Percentiles rank a stretch among this genome's conserved stretches.
These are phyloP conservation scores for Cantharis lateralis DNA, from an alignment of 2,888 invertebrate species.

Conservation along the genomic window DNA sequence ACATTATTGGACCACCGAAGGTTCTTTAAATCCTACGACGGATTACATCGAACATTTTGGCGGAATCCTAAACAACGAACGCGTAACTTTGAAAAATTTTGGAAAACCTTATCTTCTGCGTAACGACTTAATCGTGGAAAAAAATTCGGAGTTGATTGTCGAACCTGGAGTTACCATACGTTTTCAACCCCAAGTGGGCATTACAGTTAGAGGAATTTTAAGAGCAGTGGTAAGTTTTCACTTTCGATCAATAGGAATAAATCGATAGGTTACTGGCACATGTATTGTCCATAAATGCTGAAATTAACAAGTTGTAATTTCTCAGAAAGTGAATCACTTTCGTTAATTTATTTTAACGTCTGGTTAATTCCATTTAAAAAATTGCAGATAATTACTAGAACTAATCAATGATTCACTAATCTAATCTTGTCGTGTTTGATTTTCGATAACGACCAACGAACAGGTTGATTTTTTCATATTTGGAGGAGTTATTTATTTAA, in stretches of 20 bases:
- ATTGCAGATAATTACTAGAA: background rate
- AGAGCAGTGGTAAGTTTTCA: constrained; percentile 80
- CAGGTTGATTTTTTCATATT: constrained; percentile 9
- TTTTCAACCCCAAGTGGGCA: constrained; percentile 90
- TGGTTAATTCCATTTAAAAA: background rate
- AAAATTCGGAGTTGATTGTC: constrained; percentile 78
- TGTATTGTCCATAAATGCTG: constrained; percentile 4
- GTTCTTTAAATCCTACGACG: background rate
- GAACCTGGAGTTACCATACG: constrained; percentile 89
- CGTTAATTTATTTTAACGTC: background rate
- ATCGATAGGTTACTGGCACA: constrained; percentile 21
- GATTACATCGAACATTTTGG: constrained; percentile 64
- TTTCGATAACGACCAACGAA: constrained; percentile 7
- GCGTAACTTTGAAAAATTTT: constrained; percentile 59
- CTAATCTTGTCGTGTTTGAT: constrained; percentile 12
- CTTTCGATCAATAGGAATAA: constrained; percentile 1
- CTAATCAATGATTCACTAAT: constrained; percentile 17
- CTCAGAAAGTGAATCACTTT: constrained; percentile 13
- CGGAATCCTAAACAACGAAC: constrained; percentile 65
- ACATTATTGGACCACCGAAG: constrained; percentile 1
- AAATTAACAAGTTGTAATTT: constrained; percentile 3
- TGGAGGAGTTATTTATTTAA: background rate
- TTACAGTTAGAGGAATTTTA: constrained; percentile 89
- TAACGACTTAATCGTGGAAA: constrained; percentile 80
- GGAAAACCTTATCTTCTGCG: constrained; percentile 75